phyloP scores from a whole-genome alignment of 2,797 vertebrate species.

The Rhyacichthys aspro region DNA sequence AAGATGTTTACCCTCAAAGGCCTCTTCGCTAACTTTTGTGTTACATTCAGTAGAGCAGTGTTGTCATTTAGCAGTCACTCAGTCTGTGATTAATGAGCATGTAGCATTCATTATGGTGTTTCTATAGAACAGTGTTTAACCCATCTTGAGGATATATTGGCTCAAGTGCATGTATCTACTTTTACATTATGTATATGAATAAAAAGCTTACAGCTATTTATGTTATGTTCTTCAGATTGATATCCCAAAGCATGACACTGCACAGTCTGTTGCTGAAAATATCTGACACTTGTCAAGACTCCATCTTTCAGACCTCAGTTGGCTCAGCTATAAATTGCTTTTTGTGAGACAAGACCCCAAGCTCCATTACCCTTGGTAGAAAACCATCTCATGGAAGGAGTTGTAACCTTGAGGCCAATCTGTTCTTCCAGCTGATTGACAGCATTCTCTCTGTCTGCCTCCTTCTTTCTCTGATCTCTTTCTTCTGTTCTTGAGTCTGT shows the following conservation, averaged over 20 bases:
- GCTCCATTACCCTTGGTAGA: constrained; percentile 74
- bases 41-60: too few species aligned
- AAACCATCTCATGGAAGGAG: constrained; percentile 76
- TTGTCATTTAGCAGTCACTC: not conserved
- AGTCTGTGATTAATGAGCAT: constrained; percentile 17
- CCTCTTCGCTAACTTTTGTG: too few species aligned
- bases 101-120: constrained; percentile 15
- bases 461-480: constrained; percentile 40
- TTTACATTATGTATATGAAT: constrained; percentile 6
- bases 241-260: constrained; percentile 50
- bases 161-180: constrained; percentile 11
- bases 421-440: constrained; percentile 71
- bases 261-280: constrained; percentile 60
- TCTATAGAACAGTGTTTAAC: constrained; percentile 12
- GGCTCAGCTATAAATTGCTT: constrained; percentile 77
- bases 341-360: constrained; percentile 71
- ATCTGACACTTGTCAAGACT: constrained; percentile 57
- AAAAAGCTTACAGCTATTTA: constrained; percentile 15
- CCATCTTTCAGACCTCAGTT: constrained; percentile 61
- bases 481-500: constrained; percentile 56
- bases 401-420: constrained; percentile 77
- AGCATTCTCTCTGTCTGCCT: constrained; percentile 43
- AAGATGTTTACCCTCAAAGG: too few species aligned
- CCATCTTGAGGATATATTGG: constrained; percentile 3
- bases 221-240: constrained; percentile 35